A percentile compares a stretch with the other conserved stretches of the same genome.
Conservation (phyloP, 2,113 vertebrate genomes). For the Nicator chloris region DNA sequence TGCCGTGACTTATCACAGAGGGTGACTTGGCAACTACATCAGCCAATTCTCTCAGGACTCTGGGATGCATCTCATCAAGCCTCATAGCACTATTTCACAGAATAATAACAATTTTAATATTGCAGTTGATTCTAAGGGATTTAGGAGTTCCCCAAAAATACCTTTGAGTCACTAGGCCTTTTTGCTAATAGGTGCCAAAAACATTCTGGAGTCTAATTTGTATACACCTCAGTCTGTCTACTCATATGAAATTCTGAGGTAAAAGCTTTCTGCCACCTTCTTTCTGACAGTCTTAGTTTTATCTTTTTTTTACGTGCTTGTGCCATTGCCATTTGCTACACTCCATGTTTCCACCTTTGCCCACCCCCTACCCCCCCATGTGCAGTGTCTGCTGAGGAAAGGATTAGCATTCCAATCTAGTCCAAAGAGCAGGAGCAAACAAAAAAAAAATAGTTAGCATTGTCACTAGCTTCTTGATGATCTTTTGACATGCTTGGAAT, state of each 20-base stretch:
- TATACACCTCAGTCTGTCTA: not conserved
- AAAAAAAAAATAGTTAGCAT: not conserved
- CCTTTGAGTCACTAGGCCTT: not conserved
- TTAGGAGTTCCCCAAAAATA: not conserved
- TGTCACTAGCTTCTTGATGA: not conserved
- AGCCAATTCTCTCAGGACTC: not conserved
- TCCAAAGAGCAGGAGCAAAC: not conserved
- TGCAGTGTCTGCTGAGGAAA: not conserved
- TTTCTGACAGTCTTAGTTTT: not conserved
- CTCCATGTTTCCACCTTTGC: not conserved
- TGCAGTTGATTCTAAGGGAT: not conserved
- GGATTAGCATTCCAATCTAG: not conserved
- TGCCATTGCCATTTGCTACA: rapidly evolving
- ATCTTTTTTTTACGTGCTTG: not conserved
- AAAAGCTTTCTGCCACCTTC: not conserved
- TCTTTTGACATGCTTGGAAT: conserved; percentile 12
- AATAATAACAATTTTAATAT: not conserved
- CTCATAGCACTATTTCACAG: no score
- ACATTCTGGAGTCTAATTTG: not conserved
- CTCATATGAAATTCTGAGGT: not conserved
- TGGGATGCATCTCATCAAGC: not conserved
- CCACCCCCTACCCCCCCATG: not conserved
- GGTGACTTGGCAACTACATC: not conserved
- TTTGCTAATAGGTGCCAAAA: not conserved
- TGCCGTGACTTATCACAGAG: not conserved